Evolutionary conservation across 2,888 invertebrate genomes (phyloP).

Genomic region (Melieria picta): DNA sequence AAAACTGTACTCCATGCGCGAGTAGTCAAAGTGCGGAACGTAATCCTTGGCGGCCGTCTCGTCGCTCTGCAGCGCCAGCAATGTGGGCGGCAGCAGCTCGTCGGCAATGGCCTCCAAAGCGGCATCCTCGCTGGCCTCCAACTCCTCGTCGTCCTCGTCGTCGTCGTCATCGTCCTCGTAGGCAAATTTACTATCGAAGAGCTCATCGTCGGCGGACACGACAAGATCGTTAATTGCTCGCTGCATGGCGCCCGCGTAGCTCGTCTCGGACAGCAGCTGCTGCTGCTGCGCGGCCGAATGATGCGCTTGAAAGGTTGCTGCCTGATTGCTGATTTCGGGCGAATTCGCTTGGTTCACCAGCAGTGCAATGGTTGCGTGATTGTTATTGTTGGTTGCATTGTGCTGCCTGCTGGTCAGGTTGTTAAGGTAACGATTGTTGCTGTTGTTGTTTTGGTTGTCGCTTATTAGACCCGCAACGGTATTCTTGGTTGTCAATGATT

Average conservation of each 20-base stretch:
- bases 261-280: conserved; percentile 43
- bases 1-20: conserved; percentile 64
- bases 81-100: conserved; percentile 38
- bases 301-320: conserved; percentile 19
- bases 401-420: conserved; percentile 28
- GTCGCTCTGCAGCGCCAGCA: conserved; percentile 6
- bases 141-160: conserved; percentile 46
- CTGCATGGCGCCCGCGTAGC: conserved; percentile 33
- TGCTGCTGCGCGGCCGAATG: conserved; percentile 40
- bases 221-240: conserved; percentile 42
- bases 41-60: neutral
- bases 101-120: conserved; percentile 40
- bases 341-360: conserved; percentile 51
- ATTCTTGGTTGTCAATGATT: conserved; percentile 54
- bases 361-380: neutral
- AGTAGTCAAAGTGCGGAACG: conserved; percentile 62
- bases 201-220: conserved; percentile 29
- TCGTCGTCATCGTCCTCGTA: conserved; percentile 37
- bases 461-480: conserved; percentile 35
- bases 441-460: conserved; percentile 42
- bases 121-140: conserved; percentile 49
- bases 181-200: conserved; percentile 34
- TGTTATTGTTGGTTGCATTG: conserved; percentile 32
- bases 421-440: conserved; percentile 37
- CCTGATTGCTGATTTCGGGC: conserved; percentile 56